Conservation (phyloP, 2,797 vertebrate species). For the Buphagus erythrorhynchus region DNA sequence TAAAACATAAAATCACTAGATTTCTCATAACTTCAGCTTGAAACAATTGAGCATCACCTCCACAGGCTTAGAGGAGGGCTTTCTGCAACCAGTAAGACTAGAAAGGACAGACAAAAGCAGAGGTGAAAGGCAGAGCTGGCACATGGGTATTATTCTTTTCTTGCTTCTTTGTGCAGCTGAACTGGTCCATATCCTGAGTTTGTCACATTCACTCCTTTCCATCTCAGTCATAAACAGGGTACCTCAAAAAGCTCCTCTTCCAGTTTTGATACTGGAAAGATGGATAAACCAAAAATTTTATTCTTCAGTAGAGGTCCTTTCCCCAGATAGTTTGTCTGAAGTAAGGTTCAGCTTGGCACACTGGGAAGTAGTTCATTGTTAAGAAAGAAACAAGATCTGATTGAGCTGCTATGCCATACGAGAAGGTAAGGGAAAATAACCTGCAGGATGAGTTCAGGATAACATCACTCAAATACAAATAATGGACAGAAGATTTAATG, state of each 20-base stretch:
- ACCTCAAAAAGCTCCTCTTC: background rate
- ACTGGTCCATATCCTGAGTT: background rate
- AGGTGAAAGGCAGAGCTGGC: background rate
- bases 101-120: background rate
- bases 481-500: background rate
- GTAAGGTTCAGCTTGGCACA: background rate
- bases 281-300: background rate
- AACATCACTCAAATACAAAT: background rate
- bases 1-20: background rate
- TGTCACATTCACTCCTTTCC: background rate
- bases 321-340: background rate
- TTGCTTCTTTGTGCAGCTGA: background rate
- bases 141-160: background rate
- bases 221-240: background rate
- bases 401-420: background rate
- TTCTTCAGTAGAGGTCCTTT: background rate
- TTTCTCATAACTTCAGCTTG: background rate
- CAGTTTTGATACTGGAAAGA: background rate
- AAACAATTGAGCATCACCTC: background rate
- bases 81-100: background rate
- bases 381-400: background rate
- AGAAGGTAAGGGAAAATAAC: background rate
- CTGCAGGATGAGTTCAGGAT: background rate
- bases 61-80: background rate
- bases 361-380: background rate